These are phyloP conservation scores for Centrocercus urophasianus DNA, from an alignment of 2,113 vertebrate genomes.

Conservation along the genomic window DNA sequence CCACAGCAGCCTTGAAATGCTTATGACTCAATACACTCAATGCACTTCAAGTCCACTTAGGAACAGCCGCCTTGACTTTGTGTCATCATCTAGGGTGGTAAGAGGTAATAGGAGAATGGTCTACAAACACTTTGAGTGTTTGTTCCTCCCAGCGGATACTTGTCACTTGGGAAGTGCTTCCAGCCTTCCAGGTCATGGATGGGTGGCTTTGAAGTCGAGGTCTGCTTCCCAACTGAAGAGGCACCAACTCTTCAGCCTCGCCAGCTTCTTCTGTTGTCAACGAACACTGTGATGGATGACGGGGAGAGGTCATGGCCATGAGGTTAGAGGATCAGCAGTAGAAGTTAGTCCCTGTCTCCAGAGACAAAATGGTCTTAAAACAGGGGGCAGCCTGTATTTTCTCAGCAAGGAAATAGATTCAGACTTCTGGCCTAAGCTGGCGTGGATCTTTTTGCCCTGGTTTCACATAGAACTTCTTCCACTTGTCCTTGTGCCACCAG, in stretches of 20 bases:
- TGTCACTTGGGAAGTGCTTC: slow-evolving; percentile 29
- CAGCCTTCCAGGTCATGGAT: slow-evolving; percentile 10
- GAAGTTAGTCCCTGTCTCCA: neutral
- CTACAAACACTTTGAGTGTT: slow-evolving; percentile 61
- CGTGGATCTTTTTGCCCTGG: neutral
- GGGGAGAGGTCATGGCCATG: neutral
- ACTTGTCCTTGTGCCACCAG: neutral
- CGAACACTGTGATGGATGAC: accelerated
- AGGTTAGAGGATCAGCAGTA: neutral
- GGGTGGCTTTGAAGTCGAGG: slow-evolving; percentile 42
- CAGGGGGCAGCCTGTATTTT: neutral
- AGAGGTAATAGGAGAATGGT: neutral
- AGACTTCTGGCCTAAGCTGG: neutral
- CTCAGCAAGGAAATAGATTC: accelerated
- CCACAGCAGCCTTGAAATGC: neutral
- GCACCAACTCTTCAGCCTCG: accelerated
- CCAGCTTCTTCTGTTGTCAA: neutral
- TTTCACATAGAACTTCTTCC: neutral
- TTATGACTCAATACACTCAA: slow-evolving; percentile 20
- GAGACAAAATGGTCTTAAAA: neutral
- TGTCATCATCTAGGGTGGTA: neutral
- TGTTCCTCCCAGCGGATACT: slow-evolving; percentile 13
- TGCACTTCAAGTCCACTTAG: slow-evolving; percentile 26
- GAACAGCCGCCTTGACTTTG: neutral
- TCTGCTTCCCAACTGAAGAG: neutral